Base-by-base conservation (phyloP, 2,797 vertebrate genomes). In the Mastacembelus armatus region DNA sequence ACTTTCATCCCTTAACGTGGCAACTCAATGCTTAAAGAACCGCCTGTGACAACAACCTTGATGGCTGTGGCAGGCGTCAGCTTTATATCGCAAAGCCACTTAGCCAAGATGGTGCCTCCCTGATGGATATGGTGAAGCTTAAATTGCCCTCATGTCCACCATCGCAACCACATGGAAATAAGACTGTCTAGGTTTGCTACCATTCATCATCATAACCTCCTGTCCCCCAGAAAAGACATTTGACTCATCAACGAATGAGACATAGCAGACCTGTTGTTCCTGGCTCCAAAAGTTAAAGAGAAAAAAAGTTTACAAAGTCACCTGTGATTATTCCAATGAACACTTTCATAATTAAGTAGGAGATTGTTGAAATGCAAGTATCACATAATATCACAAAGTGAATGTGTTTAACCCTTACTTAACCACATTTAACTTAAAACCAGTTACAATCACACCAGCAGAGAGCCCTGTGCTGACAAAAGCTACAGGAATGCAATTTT, bases 51-150 rank as follows among this genome's bases (percentile, higher is more conserved):
- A 91, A 91, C 92, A 86, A 88, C 91, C 89, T 91, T 93, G 92
- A 93, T 69, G 88, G 86, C 77, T 5, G 82, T 91, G 92, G 92
- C 92, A 94, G 93, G 77, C 90, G 80, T 93, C 93, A 92, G 92
- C 92, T 92, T 93, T 93, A 89, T 76, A 73, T 85, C 49, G 87
- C 84, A 92, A 93, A 93, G 92, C 93, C 93, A 94, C 92, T 94
- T 94, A 94, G 89, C 88, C 87, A 27, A 86, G 87, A 90, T 87
- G 88, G 85, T 78, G 52, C 78, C 87, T 91, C 90, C 91, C 85
- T 71, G 80, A 89, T 85, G 88, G 79, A 91, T 83, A 83, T 56
- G 67, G 80, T 90, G 91, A 91, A 78, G 88, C 84, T 89, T 91
- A 93, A 93, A 93, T 92, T 92, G 90, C 89, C 91, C 89, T 75